Evolutionary conservation across 2,113 vertebrate species (phyloP).

Genomic region (Chlamydotis undulata): DNA sequence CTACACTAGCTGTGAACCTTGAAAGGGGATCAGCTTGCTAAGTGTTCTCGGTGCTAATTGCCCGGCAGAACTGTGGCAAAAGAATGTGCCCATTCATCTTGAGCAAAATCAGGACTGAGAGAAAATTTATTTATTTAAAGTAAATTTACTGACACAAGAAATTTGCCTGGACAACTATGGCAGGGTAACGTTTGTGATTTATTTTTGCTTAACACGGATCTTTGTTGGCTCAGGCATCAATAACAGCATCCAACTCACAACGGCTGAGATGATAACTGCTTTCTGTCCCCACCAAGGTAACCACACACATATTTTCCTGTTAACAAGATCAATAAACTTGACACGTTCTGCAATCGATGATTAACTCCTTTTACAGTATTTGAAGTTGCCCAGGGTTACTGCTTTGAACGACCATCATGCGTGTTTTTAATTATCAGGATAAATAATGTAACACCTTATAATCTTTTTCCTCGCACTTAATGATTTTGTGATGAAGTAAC

Average conservation of each 20-base stretch:
- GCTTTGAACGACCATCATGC: conserved; percentile 39
- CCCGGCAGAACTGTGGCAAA: background rate
- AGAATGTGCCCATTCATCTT: background rate
- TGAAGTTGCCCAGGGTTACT: conserved; percentile 43
- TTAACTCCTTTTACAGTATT: conserved; percentile 75
- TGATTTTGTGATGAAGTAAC: conserved; percentile 39
- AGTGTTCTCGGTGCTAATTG: background rate
- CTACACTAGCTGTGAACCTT: background rate
- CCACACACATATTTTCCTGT: conserved; percentile 53
- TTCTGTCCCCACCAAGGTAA: conserved; percentile 55
- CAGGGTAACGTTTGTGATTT: background rate
- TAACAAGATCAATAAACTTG: conserved; percentile 83
- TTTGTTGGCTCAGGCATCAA: background rate
- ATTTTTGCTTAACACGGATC: background rate
- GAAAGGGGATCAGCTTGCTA: background rate
- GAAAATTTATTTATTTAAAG: background rate
- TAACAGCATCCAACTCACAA: background rate
- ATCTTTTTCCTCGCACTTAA: conserved; percentile 43
- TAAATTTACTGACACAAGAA: background rate
- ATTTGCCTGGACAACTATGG: background rate
- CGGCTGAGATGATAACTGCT: conserved; percentile 11
- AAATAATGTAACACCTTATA: conserved; percentile 75
- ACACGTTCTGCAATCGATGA: conserved; percentile 73
- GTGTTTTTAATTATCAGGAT: conserved; percentile 73
- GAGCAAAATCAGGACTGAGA: background rate